These are phyloP conservation scores for Micromys minutus DNA, from an alignment of 2,113 vertebrate genomes.

Conservation along the genomic window DNA sequence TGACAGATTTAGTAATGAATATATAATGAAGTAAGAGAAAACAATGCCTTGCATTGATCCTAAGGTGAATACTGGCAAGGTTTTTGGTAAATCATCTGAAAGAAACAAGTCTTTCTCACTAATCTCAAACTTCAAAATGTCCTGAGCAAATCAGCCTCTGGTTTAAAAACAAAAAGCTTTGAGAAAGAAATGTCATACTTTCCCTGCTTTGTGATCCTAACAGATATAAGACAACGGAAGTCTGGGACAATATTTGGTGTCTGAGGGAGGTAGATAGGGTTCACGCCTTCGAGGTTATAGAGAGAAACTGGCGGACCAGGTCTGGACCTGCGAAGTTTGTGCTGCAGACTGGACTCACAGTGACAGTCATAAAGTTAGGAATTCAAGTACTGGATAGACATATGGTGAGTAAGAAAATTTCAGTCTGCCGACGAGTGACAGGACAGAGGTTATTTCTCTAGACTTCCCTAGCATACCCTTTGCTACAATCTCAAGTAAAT, in stretches of 20 bases:
- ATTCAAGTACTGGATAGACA: background rate
- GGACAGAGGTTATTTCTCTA: background rate
- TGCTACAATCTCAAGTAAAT: background rate
- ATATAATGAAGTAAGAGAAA: constrained; percentile 28
- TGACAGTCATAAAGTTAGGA: background rate
- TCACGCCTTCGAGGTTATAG: background rate
- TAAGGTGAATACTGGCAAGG: constrained; percentile 19
- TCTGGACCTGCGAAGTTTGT: rapidly evolving
- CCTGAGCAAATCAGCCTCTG: background rate
- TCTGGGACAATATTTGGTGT: background rate
- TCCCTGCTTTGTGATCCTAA: background rate
- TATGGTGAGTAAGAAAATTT: background rate
- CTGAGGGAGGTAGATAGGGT: background rate
- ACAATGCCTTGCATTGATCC: background rate
- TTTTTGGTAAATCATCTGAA: constrained; percentile 3
- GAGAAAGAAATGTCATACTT: background rate
- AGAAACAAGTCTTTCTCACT: background rate
- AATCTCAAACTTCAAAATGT: background rate
- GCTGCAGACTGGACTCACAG: background rate
- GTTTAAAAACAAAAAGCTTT: background rate
- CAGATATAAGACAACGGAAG: background rate
- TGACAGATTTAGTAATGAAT: background rate
- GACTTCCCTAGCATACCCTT: background rate
- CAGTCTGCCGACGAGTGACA: background rate
- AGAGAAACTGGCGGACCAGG: background rate